Evolutionary conservation across 2,888 invertebrate genomes (phyloP), one percentile per base, ranked within the genome.

Genomic region (Parelbella ahira): DNA sequence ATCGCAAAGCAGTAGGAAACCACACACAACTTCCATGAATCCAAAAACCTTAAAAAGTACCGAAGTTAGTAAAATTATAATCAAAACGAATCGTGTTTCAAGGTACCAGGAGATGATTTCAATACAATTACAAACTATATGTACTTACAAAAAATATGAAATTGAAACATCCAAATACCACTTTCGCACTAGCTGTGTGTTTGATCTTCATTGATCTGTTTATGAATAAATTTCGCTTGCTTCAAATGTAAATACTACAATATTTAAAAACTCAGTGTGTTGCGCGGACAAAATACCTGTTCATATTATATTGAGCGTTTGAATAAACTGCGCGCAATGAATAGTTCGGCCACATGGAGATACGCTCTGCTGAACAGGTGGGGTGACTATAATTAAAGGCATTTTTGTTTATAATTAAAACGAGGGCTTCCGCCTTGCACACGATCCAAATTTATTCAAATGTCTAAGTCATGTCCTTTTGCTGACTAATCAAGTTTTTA

Each of bases 1-100:
- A 68, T 95, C 94, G 44, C 92, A 91, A 33, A 94, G 89, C 10
- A 95, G 78, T 42, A 93, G 83, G 59, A 93, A 92, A 8, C 94
- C 95, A 45, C 92, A 89, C 36, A 92, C 89, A 47, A 94, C 90
- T 60, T 94, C 87, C 2, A 90, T 68, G 50, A 93, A 90, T 30
- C 95, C 94, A 56, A 39, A 21, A 4, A 39, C 19, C 39, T 39
- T 11, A 0, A 19, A 30, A 18, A 9, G n/a, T n/a, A n/a, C n/a
- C n/a, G n/a, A n/a, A n/a, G n/a, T n/a, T n/a, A n/a, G n/a, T n/a
- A n/a, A n/a, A n/a, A n/a, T 19, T n/a, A 30, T 7, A 12, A 15
- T 12, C 2, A 25, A 25, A 7, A 20, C 6, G 3, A 6, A 5
- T 6, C 20, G 20, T 20, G 6, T 6, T 2, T 20, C n/a, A n/a